Percentiles rank a stretch among this genome's conserved stretches.
Evolutionary conservation across 2,888 invertebrate genomes (phyloP).

Genomic region (Oxystoma pomonae): DNA sequence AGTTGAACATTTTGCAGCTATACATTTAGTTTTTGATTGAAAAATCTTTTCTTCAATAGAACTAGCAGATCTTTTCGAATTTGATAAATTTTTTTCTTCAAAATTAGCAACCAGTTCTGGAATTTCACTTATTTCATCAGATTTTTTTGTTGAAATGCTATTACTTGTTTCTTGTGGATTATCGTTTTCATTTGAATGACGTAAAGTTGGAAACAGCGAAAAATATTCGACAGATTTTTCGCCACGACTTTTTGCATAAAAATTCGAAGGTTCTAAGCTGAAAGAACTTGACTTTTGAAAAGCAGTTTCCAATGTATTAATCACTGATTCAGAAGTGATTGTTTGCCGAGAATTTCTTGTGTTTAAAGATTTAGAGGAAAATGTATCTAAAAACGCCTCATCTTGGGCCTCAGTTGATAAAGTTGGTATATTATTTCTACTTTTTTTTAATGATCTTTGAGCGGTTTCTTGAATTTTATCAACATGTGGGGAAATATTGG

Average conservation of each 20-base stretch:
- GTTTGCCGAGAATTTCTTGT: neutral
- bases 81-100: too few species aligned
- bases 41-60: neutral
- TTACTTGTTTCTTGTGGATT: too few species aligned
- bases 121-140: too few species aligned
- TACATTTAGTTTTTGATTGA: too few species aligned
- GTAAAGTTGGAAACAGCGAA: neutral
- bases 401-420: too few species aligned
- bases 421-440: neutral
- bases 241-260: too few species aligned
- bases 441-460: neutral
- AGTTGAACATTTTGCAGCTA: too few species aligned
- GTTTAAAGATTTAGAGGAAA: neutral
- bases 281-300: neutral
- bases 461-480: slow-evolving; percentile 11
- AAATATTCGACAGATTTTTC: neutral
- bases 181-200: neutral
- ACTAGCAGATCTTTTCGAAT: neutral
- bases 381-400: neutral
- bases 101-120: too few species aligned
- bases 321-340: neutral
- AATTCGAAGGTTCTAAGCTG: too few species aligned
- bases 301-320: neutral
- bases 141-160: too few species aligned
- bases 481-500: slow-evolving; percentile 11